These are phyloP conservation scores for Panzeria rudis DNA, from an alignment of 2,888 invertebrate species.

Conservation along the genomic window DNA sequence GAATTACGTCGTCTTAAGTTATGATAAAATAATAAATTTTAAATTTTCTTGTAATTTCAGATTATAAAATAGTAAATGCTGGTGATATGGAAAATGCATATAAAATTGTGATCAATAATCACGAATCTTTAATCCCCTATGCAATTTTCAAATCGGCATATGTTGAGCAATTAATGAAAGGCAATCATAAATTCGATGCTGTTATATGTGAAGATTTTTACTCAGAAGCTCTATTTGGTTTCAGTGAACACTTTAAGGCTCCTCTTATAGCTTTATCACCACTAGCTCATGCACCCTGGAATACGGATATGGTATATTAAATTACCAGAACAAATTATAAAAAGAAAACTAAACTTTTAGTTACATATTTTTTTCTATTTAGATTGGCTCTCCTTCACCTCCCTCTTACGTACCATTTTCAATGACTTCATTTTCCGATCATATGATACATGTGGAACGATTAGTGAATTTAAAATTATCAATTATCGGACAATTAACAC, in stretches of 20 bases:
- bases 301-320: conserved; percentile 78
- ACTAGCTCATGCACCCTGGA: conserved; percentile 80
- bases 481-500: conserved; percentile 74
- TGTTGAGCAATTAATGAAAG: conserved; percentile 76
- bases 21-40: too few relatives aligned
- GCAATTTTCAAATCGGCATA: background rate
- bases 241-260: conserved; percentile 80
- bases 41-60: too few relatives aligned
- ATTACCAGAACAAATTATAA: too few relatives aligned
- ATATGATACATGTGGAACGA: conserved; percentile 82
- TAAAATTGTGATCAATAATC: too few relatives aligned
- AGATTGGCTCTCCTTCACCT: conserved; percentile 79
- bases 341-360: too few relatives aligned
- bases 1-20: too few relatives aligned
- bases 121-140: too few relatives aligned
- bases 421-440: conserved; percentile 78
- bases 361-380: conserved; percentile 69
- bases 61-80: too few relatives aligned
- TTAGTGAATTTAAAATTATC: conserved; percentile 78
- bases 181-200: conserved; percentile 82
- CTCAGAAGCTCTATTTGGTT: conserved; percentile 81
- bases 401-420: conserved; percentile 81
- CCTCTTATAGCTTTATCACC: conserved; percentile 79
- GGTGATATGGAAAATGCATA: too few relatives aligned
- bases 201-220: conserved; percentile 82